A percentile compares a stretch with the other conserved stretches of the same genome.
Evolutionary conservation across 1,140 invertebrate genomes (phyloP).

Genomic region (Achroia grisella): DNA sequence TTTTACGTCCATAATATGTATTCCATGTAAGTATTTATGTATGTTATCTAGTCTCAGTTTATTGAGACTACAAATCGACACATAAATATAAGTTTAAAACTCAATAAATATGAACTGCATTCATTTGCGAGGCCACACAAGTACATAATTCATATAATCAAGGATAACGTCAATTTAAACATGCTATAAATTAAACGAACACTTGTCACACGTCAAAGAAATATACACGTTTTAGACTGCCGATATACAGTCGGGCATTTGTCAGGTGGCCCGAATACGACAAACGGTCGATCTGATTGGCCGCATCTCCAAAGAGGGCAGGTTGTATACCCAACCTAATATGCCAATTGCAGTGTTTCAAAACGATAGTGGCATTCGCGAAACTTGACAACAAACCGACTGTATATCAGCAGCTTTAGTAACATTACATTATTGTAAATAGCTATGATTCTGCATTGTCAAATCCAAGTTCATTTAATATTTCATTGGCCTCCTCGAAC

Average conservation of each 20-base stretch:
- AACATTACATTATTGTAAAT: constrained; percentile 4
- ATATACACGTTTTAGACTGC: background rate
- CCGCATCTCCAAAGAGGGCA: no score
- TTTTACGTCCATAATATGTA: no score
- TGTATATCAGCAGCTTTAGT: no score
- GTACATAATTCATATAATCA: constrained; percentile 64
- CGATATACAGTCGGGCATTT: no score
- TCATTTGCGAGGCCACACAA: constrained; percentile 37
- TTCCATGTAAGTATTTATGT: no score
- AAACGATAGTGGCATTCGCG: no score
- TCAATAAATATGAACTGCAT: constrained; percentile 12
- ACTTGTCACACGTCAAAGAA: constrained; percentile 1
- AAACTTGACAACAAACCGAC: no score
- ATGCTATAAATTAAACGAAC: constrained; percentile 2
- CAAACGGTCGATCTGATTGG: no score
- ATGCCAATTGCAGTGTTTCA: no score
- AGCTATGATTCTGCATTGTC: background rate
- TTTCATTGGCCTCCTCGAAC: constrained; percentile 41
- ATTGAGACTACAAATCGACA: constrained; percentile 1
- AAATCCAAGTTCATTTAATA: constrained; percentile 55
- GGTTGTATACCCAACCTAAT: no score
- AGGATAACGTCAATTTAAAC: constrained; percentile 34
- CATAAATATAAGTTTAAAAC: constrained; percentile 26
- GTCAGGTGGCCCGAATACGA: no score
- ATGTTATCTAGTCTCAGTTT: no score